phyloP scores from a whole-genome alignment of 2,113 vertebrate species.

The Phaethon lepturus region DNA sequence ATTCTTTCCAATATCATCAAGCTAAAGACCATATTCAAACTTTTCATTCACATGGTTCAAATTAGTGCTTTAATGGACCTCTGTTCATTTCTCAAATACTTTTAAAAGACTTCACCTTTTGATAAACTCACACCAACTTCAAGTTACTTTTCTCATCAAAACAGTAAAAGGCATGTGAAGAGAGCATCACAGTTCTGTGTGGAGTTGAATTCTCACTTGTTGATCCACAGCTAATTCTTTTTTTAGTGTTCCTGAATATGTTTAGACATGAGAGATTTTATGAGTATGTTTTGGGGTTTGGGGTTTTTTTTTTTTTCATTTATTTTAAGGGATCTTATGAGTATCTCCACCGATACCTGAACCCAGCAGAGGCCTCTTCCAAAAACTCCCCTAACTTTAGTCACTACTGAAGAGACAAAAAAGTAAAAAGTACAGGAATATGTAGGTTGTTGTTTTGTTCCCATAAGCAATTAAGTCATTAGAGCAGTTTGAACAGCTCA shows the following conservation, averaged over 20 bases:
- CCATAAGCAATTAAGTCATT: neutral
- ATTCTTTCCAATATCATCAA: neutral
- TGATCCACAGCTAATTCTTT: neutral
- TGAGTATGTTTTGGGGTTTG: neutral
- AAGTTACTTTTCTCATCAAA: neutral
- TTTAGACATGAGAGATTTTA: neutral
- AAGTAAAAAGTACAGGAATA: neutral
- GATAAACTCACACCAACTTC: neutral
- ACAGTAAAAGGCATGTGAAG: neutral
- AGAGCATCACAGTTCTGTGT: neutral
- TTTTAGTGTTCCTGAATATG: neutral
- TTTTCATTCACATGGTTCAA: neutral
- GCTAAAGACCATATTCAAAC: neutral
- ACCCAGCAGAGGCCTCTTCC: neutral
- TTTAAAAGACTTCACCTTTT: neutral
- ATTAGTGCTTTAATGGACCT: neutral
- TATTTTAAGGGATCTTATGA: neutral
- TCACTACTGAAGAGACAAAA: neutral
- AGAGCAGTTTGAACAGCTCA: neutral
- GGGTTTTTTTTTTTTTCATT: neutral
- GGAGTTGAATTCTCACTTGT: neutral
- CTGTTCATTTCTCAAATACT: neutral
- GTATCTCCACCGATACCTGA: neutral
- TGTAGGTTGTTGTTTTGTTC: neutral
- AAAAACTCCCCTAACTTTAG: neutral